Conservation (phyloP, 2,113 vertebrate species). For the Chaetura pelagica region DNA sequence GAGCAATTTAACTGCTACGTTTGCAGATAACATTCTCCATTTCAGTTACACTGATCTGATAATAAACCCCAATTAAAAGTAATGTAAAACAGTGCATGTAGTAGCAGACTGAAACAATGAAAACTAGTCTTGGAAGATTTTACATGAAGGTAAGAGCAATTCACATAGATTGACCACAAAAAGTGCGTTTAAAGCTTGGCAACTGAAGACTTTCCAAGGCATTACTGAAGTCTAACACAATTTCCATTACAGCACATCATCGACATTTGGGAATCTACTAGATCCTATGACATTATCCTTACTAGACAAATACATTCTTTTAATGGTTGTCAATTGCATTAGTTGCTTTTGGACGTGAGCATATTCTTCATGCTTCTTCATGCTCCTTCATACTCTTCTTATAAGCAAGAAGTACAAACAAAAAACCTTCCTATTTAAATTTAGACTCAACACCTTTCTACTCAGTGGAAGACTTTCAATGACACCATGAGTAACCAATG, state of each 20-base stretch:
- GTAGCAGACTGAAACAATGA: background rate
- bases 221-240: background rate
- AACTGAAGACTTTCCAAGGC: background rate
- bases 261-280: background rate
- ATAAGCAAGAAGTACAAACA: background rate
- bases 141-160: background rate
- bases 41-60: background rate
- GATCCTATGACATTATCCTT: constrained; percentile 38
- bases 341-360: background rate
- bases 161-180: background rate
- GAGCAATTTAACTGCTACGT: background rate
- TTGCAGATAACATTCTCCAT: background rate
- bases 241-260: constrained; percentile 7
- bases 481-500: background rate
- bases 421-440: background rate
- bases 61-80: background rate
- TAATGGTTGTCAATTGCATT: background rate
- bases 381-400: background rate
- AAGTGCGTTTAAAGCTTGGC: background rate
- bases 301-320: constrained; percentile 4
- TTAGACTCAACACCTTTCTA: background rate
- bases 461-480: background rate
- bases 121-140: background rate
- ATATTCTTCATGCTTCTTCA: background rate
- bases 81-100: background rate